phyloP scores from a whole-genome alignment of 2,888 invertebrate species.

The Tryphoninae sp. region DNA sequence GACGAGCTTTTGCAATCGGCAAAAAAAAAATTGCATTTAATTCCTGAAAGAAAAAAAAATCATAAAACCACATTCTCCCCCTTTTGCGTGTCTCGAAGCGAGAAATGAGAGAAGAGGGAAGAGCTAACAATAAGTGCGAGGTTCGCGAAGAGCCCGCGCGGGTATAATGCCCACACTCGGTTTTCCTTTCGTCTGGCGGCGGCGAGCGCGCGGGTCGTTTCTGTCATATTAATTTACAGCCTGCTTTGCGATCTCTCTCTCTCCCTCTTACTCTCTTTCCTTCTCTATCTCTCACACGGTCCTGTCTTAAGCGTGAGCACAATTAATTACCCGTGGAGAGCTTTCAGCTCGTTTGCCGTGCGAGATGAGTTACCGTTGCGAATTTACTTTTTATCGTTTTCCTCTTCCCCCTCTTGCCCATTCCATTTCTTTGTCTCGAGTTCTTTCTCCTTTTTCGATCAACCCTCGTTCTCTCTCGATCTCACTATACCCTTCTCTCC shows the following conservation, averaged over 20 bases:
- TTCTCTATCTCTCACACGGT: slow-evolving; percentile 24
- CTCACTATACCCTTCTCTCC: slow-evolving; percentile 28
- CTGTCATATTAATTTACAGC: slow-evolving; percentile 74
- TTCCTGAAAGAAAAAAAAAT: too few relatives aligned
- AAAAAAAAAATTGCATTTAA: too few relatives aligned
- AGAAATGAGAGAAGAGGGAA: neutral
- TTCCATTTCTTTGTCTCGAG: slow-evolving; percentile 24
- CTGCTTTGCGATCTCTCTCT: slow-evolving; percentile 50
- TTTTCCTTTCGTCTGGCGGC: slow-evolving; percentile 29
- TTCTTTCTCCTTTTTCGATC: slow-evolving; percentile 21
- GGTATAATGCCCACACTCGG: slow-evolving; percentile 34
- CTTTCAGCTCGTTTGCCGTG: slow-evolving; percentile 76
- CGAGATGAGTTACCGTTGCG: slow-evolving; percentile 74
- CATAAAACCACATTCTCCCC: too few relatives aligned
- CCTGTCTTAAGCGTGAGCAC: slow-evolving; percentile 73
- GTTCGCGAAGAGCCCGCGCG: neutral
- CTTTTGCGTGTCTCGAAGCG: neutral
- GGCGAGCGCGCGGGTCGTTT: slow-evolving; percentile 63
- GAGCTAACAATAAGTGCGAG: neutral
- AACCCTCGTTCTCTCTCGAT: slow-evolving; percentile 10
- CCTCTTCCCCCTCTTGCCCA: slow-evolving; percentile 32
- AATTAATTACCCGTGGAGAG: slow-evolving; percentile 75
- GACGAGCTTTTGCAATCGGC: too few relatives aligned
- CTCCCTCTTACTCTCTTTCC: neutral
- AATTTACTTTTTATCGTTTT: slow-evolving; percentile 55